These are phyloP conservation scores for Eupithecia tripunctaria DNA, from an alignment of 2,888 invertebrate genomes.

Conservation along the genomic window DNA sequence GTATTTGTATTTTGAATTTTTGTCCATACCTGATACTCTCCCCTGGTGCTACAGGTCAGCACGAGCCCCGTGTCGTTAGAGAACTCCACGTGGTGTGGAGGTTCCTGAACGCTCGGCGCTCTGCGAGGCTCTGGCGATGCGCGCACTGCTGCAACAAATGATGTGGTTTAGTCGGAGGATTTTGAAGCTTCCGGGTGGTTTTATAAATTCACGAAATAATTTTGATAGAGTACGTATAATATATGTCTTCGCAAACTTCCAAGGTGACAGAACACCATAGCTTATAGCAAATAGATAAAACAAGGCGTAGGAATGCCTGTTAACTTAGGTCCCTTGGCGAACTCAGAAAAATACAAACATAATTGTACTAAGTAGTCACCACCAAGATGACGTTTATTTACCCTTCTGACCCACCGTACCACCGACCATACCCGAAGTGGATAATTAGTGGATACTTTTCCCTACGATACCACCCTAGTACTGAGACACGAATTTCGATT, in stretches of 20 bases:
- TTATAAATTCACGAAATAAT: background rate
- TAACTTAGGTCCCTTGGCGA: background rate
- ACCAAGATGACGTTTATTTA: too few relatives aligned
- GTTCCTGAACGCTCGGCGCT: slow-evolving; percentile 87
- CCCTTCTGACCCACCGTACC: too few relatives aligned
- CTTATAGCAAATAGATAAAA: too few relatives aligned
- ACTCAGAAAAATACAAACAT: background rate
- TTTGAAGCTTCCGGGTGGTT: background rate
- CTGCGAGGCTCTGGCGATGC: slow-evolving; percentile 87
- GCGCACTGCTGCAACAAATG: slow-evolving; percentile 75
- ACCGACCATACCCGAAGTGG: too few relatives aligned
- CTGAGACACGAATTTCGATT: too few relatives aligned
- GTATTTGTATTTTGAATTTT: background rate
- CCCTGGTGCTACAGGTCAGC: slow-evolving; percentile 88
- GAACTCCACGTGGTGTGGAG: slow-evolving; percentile 90
- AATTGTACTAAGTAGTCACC: too few relatives aligned
- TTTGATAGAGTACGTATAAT: too few relatives aligned
- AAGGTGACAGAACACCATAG: background rate
- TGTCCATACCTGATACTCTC: slow-evolving; percentile 85
- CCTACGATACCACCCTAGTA: too few relatives aligned
- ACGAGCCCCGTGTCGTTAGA: slow-evolving; percentile 89
- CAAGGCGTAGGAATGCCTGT: too few relatives aligned
- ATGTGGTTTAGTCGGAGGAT: background rate
- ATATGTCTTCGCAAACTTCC: background rate
- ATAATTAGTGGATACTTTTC: too few relatives aligned